Percentiles rank a stretch among this genome's conserved stretches.
Evolutionary conservation across 2,888 invertebrate species (phyloP).

Genomic region (Pyralis farinalis): DNA sequence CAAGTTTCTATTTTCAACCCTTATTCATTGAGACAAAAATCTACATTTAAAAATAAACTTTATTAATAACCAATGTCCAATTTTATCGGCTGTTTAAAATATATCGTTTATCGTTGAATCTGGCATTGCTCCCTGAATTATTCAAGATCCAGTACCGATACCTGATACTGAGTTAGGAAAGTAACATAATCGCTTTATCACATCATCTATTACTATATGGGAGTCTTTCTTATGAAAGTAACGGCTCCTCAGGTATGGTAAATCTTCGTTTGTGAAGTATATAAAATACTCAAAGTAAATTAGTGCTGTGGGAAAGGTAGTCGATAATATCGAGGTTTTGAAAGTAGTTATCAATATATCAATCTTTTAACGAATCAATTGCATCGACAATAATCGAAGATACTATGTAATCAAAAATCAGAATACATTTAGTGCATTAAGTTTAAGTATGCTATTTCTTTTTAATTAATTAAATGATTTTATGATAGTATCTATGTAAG

Average conservation of each 20-base stretch:
- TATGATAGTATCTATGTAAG: no score
- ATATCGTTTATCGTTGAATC: background rate
- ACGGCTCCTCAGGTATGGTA: background rate
- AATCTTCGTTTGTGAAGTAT: background rate
- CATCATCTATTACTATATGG: background rate
- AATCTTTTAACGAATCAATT: no score
- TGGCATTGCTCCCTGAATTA: slow-evolving; percentile 2
- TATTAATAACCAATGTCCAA: background rate
- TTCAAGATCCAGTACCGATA: background rate
- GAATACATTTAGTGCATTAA: no score
- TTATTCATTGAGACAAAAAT: no score
- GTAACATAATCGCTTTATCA: background rate
- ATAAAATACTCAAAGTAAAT: background rate
- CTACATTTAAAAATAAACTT: background rate
- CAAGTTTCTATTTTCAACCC: no score
- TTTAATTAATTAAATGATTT: no score
- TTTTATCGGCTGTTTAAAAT: background rate
- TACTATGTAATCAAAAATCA: no score
- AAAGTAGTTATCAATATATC: no score
- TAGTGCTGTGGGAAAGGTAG: no score
- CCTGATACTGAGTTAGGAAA: background rate
- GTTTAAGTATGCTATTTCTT: no score
- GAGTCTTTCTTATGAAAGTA: background rate
- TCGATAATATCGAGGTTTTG: no score
- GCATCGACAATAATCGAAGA: no score